Conservation (phyloP, 2,888 invertebrate species). For the Lacanobia wlatinum region DNA sequence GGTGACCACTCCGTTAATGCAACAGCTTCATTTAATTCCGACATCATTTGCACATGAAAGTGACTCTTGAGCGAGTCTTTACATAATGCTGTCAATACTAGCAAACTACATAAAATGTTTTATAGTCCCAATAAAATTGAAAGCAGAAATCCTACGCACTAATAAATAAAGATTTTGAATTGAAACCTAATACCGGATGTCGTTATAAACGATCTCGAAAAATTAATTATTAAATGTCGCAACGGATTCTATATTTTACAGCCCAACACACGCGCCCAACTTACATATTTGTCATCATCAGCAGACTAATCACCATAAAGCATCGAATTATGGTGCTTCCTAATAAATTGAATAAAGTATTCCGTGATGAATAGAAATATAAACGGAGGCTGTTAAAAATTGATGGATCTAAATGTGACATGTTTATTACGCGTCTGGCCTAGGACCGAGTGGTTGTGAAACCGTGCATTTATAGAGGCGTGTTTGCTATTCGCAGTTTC, state of each 20-base stretch:
- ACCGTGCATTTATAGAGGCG: constrained; percentile 51
- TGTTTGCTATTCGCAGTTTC: constrained; percentile 41
- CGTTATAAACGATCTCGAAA: constrained; percentile 69
- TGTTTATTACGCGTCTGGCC: constrained; percentile 66
- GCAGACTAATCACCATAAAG: constrained; percentile 72
- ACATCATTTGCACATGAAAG: constrained; percentile 70
- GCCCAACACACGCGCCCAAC: constrained; percentile 59
- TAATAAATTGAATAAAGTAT: constrained; percentile 63
- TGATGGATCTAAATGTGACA: constrained; percentile 64
- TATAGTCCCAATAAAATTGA: constrained; percentile 74
- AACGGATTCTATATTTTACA: constrained; percentile 67
- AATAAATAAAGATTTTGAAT: constrained; percentile 68
- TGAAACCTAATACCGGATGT: constrained; percentile 73
- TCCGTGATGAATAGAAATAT: constrained; percentile 60
- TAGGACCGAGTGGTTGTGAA: constrained; percentile 57
- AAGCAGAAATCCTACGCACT: constrained; percentile 73
- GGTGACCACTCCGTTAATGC: constrained; percentile 55
- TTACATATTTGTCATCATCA: constrained; percentile 70
- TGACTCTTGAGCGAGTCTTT: constrained; percentile 59
- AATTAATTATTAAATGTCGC: constrained; percentile 69
- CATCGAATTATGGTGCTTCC: constrained; percentile 66
- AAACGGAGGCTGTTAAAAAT: constrained; percentile 55
- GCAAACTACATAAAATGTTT: constrained; percentile 67
- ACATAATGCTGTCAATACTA: constrained; percentile 66
- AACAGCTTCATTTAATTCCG: constrained; percentile 62